These are phyloP conservation scores for Philereme transversata DNA, from an alignment of 2,888 invertebrate species.

Conservation along the genomic window DNA sequence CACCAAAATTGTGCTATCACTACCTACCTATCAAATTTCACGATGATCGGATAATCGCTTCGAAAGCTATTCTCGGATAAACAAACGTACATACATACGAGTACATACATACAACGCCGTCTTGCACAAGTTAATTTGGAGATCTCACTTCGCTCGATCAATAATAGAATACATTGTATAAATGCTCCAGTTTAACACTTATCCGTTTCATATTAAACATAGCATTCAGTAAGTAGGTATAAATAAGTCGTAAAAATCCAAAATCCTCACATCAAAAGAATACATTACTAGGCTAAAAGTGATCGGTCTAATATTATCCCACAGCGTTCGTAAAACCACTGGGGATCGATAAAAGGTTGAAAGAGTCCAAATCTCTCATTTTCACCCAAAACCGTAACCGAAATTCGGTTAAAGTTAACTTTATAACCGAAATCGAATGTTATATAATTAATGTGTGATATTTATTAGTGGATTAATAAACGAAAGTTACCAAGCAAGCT, in stretches of 20 bases:
- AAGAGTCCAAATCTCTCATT: slow-evolving; percentile 1
- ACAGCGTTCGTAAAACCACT: slow-evolving; percentile 20
- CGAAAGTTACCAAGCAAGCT: no score
- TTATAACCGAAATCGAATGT: slow-evolving; percentile 1
- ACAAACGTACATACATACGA: no score
- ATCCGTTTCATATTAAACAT: slow-evolving; percentile 1
- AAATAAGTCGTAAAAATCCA: slow-evolving; percentile 19
- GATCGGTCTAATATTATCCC: slow-evolving; percentile 21
- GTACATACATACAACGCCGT: no score
- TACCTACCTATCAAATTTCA: no score
- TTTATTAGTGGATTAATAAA: no score
- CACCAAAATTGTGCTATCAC: no score
- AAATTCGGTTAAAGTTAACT: not conserved
- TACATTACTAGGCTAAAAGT: slow-evolving; percentile 23
- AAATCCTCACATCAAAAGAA: slow-evolving; percentile 26
- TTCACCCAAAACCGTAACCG: slow-evolving; percentile 2
- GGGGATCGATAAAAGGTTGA: slow-evolving; percentile 19
- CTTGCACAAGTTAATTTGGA: no score
- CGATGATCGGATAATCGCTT: no score
- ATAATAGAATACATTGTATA: not conserved
- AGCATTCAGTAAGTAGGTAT: not conserved
- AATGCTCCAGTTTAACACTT: not conserved
- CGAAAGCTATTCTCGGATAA: no score
- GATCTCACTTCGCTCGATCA: no score
- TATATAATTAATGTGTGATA: no score